A percentile compares a stretch with the other conserved stretches of the same genome.
Evolutionary conservation across 2,797 vertebrate genomes (phyloP).

Genomic region (Pangasius djambal): DNA sequence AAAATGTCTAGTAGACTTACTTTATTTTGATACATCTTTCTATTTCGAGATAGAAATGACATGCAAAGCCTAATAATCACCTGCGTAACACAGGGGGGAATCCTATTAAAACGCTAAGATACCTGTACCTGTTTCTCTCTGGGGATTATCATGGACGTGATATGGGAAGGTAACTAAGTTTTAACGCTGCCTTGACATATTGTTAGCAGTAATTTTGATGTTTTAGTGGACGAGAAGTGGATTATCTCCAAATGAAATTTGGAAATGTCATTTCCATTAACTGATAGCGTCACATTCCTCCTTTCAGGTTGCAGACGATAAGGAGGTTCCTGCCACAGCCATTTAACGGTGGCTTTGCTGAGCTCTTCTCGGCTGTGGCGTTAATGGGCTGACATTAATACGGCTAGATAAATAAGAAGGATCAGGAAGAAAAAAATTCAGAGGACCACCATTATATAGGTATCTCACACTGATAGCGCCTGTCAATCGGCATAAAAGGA

Average conservation of each 20-base stretch:
- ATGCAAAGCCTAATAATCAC: slow-evolving; percentile 68
- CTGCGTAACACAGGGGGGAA: slow-evolving; percentile 69
- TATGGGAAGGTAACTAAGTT: slow-evolving; percentile 81
- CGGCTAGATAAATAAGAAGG: slow-evolving; percentile 93
- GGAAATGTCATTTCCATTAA: slow-evolving; percentile 92
- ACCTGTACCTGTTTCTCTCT: slow-evolving; percentile 78
- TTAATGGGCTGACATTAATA: slow-evolving; percentile 98
- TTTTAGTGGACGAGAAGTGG: slow-evolving; percentile 92
- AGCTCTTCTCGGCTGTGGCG: slow-evolving; percentile 85
- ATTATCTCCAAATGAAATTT: slow-evolving; percentile 91
- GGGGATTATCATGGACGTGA: slow-evolving; percentile 79
- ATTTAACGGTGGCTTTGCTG: slow-evolving; percentile 89
- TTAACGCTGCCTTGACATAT: slow-evolving; percentile 84
- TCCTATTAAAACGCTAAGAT: slow-evolving; percentile 73
- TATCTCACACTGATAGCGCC: slow-evolving; percentile 85
- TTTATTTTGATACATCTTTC: slow-evolving; percentile 46
- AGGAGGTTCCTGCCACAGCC: slow-evolving; percentile 86
- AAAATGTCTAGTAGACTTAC: slow-evolving; percentile 13
- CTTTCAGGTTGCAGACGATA: slow-evolving; percentile 91
- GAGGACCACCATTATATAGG: slow-evolving; percentile 81
- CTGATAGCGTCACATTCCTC: slow-evolving; percentile 94
- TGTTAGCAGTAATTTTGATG: slow-evolving; percentile 88
- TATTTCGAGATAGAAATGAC: slow-evolving; percentile 63
- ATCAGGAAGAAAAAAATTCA: slow-evolving; percentile 69
- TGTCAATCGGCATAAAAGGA: slow-evolving; percentile 86